Evolutionary conservation across 2,797 vertebrate species (phyloP).

Genomic region (Ctenochaetus hawaiiensis): DNA sequence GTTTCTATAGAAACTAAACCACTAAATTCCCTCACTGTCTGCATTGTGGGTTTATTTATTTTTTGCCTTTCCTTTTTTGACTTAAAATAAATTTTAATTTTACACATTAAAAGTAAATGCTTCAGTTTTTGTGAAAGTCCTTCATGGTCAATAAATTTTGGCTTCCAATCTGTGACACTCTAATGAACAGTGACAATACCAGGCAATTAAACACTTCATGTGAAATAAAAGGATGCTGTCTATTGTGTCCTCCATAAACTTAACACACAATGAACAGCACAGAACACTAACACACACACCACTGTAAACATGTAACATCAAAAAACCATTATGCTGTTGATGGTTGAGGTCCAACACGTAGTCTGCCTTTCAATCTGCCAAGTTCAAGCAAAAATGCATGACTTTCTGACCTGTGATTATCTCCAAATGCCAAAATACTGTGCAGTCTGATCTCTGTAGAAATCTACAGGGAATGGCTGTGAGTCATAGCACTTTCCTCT

Average conservation of each 20-base stretch:
- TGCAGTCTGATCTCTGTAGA: background rate
- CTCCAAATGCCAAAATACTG: background rate
- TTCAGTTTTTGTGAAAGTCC: background rate
- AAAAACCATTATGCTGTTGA: no score
- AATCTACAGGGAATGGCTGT: background rate
- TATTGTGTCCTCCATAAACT: no score
- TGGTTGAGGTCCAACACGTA: background rate
- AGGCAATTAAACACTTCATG: slow-evolving; percentile 2
- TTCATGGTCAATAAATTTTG: background rate
- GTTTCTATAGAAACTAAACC: background rate
- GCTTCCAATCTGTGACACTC: background rate
- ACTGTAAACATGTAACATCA: no score
- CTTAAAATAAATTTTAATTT: background rate
- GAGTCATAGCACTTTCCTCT: background rate
- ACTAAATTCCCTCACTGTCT: no score
- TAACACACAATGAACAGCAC: no score
- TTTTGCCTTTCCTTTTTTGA: background rate
- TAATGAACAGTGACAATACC: background rate
- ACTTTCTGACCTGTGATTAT: background rate
- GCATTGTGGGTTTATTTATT: background rate
- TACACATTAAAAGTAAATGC: background rate
- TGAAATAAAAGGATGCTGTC: background rate
- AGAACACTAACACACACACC: no score
- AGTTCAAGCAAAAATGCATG: background rate
- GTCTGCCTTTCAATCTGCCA: background rate